Evolutionary conservation across 64 coral and sea anemone genomes (phyloP).

Genomic region (Platygyra sinensis): DNA sequence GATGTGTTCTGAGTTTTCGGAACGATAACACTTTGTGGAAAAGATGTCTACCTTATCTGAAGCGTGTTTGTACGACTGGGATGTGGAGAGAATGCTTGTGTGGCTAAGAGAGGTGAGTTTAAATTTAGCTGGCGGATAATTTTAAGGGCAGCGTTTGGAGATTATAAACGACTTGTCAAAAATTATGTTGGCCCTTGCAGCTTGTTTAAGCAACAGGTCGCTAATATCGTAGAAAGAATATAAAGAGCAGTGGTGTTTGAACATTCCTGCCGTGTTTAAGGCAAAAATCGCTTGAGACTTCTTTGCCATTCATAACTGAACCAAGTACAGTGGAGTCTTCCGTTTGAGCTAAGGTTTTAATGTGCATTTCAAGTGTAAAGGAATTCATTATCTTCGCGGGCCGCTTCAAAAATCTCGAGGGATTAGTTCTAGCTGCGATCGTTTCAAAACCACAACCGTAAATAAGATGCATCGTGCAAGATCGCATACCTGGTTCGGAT

Average conservation of each 20-base stretch:
- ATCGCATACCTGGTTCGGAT: constrained; percentile 8
- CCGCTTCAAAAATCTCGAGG: not conserved
- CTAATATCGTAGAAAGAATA: constrained; percentile 22
- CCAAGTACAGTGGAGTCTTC: not conserved
- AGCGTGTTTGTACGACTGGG: constrained; percentile 1
- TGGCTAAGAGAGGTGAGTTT: constrained; percentile 27
- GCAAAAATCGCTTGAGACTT: not conserved
- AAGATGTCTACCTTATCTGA: constrained; percentile 35
- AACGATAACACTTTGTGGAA: not conserved
- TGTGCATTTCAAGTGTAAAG: not conserved
- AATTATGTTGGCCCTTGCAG: constrained; percentile 16
- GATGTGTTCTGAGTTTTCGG: not conserved
- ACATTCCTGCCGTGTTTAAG: not conserved
- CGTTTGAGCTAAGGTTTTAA: not conserved
- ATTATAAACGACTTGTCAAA: not conserved
- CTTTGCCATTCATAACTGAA: not conserved
- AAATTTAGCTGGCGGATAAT: not conserved
- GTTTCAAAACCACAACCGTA: not conserved
- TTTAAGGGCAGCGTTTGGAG: not conserved
- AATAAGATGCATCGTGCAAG: not conserved
- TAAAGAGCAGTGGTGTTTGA: not conserved
- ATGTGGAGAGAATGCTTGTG: not conserved
- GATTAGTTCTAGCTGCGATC: not conserved
- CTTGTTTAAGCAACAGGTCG: not conserved
- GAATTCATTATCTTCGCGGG: not conserved